phyloP scores from a whole-genome alignment of 2,113 vertebrate species.

The Pteropus alecto region DNA sequence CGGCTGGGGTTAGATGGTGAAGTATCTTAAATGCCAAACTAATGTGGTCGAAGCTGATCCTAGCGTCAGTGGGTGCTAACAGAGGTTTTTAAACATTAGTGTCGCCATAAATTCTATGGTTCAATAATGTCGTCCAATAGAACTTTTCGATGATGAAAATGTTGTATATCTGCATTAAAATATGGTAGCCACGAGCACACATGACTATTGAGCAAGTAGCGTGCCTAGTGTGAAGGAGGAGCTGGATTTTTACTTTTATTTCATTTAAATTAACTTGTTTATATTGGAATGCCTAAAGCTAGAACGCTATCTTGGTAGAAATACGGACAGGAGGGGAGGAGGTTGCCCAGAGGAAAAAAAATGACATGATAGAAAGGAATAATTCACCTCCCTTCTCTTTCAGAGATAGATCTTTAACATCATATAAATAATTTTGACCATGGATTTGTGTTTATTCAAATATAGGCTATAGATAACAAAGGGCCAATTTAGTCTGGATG shows the following conservation, averaged over 20 bases:
- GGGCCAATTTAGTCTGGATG: neutral
- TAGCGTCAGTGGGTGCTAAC: neutral
- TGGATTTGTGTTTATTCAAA: neutral
- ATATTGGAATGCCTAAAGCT: neutral
- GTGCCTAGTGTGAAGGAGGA: neutral
- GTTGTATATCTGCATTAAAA: neutral
- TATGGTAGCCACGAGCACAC: neutral
- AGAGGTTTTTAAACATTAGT: neutral
- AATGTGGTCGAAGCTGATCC: neutral
- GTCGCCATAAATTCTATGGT: neutral
- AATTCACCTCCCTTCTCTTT: neutral
- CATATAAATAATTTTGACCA: neutral
- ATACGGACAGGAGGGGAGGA: neutral
- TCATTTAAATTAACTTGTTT: neutral
- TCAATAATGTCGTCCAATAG: neutral
- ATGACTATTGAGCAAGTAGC: neutral
- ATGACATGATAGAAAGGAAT: neutral
- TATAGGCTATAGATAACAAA: neutral
- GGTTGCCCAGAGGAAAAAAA: neutral
- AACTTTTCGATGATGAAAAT: neutral
- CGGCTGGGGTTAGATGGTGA: neutral
- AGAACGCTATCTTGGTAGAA: neutral
- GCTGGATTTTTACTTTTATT: neutral
- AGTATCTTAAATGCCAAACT: neutral
- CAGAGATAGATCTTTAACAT: neutral